Conservation (phyloP, 1,140 invertebrate genomes). For the Steinernema feltiae region DNA sequence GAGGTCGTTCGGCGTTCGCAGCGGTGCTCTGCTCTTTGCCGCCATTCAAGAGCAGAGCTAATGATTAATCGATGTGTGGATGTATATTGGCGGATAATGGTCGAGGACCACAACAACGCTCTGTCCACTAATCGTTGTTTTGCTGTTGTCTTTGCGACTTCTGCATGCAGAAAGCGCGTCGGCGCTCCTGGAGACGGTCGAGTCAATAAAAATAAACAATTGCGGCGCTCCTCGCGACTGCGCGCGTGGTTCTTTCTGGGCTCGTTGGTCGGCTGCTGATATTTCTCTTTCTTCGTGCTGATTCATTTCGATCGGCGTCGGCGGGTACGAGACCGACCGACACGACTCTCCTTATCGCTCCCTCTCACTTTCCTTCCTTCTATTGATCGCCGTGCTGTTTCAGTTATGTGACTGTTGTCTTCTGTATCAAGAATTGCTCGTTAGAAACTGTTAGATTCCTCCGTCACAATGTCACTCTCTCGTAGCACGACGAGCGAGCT, state of each 20-base stretch:
- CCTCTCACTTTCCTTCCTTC: neutral
- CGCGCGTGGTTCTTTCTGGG: no score
- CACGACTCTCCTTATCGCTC: neutral
- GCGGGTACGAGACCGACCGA: neutral
- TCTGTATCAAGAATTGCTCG: neutral
- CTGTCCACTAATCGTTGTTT: neutral
- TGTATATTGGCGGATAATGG: constrained; percentile 10
- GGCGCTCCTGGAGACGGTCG: neutral
- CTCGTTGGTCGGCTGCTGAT: no score
- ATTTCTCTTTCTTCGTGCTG: constrained; percentile 22
- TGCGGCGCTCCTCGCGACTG: no score
- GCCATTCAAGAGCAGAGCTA: constrained; percentile 4
- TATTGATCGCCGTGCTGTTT: constrained; percentile 11
- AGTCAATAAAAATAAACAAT: neutral
- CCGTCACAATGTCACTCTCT: constrained; percentile 44
- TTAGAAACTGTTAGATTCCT: neutral
- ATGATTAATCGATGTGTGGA: constrained; percentile 9
- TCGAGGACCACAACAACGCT: neutral
- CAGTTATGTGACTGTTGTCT: constrained; percentile 20
- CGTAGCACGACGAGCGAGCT: constrained; percentile 43
- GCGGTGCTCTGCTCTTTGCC: neutral
- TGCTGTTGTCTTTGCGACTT: neutral
- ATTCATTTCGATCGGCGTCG: neutral
- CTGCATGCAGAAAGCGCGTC: neutral
- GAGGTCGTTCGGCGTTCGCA: neutral